Evolutionary conservation across 2,888 invertebrate genomes (phyloP).

Genomic region (Anagyrus pseudococci): DNA sequence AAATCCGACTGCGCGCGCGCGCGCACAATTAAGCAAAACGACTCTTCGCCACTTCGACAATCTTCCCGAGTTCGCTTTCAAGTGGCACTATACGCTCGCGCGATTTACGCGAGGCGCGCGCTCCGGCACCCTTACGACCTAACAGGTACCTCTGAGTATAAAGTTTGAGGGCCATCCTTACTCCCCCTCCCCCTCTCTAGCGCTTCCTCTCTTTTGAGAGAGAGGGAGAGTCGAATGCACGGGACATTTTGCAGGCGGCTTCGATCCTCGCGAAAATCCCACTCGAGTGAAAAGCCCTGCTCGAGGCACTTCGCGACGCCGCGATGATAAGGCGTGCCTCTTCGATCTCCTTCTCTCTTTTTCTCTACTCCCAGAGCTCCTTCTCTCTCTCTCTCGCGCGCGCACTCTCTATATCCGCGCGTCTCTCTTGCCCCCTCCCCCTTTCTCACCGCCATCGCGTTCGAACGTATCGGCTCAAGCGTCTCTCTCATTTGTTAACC

Average conservation of each 20-base stretch:
- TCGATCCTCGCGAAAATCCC: constrained; percentile 19
- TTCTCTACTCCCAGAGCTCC: too few species aligned
- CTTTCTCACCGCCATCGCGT: neutral
- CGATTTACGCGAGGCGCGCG: constrained; percentile 17
- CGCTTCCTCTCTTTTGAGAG: too few species aligned
- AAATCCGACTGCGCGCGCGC: too few species aligned
- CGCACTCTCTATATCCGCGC: too few species aligned
- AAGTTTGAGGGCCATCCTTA: too few species aligned
- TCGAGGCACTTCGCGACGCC: neutral
- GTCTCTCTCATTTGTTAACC: too few species aligned
- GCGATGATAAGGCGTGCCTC: neutral
- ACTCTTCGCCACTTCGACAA: constrained; percentile 1
- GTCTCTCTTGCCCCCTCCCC: neutral
- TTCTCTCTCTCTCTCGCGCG: too few species aligned
- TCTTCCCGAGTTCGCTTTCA: neutral
- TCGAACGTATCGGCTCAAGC: too few species aligned
- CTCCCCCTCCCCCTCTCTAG: too few species aligned
- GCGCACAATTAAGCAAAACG: neutral
- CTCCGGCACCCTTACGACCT: neutral
- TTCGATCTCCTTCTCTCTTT: too few species aligned
- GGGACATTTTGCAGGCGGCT: constrained; percentile 19
- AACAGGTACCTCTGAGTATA: neutral
- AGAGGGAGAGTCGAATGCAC: constrained; percentile 30
- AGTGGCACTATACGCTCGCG: constrained; percentile 4
- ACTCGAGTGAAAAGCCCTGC: constrained; percentile 24